Evolutionary conservation across 1,140 invertebrate genomes (phyloP).

Genomic region (Brachionus paranguensis): DNA sequence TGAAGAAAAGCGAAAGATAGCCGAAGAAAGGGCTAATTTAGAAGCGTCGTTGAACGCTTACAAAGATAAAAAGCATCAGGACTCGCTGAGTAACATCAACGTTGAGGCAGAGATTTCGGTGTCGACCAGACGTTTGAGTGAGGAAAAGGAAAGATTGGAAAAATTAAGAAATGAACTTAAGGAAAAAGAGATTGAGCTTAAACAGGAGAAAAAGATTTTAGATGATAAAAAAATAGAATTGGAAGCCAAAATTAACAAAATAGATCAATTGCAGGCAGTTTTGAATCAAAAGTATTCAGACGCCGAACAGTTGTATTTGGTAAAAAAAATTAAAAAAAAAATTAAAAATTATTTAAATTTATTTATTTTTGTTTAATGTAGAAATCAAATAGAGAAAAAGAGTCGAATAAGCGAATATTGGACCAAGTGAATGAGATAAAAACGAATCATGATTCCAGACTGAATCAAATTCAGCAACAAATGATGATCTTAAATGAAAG

Average conservation of each 20-base stretch:
- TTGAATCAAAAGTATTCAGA: slow-evolving; percentile 31
- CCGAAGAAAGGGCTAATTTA: slow-evolving; percentile 10
- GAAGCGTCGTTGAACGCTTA: slow-evolving; percentile 26
- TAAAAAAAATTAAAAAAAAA: neutral
- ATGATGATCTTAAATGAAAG: slow-evolving; percentile 12
- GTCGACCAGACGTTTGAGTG: neutral
- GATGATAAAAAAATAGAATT: slow-evolving; percentile 18
- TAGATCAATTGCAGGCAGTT: slow-evolving; percentile 7
- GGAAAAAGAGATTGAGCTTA: slow-evolving; percentile 28
- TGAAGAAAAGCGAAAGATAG: slow-evolving; percentile 35
- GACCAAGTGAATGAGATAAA: slow-evolving; percentile 31
- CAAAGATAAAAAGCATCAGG: slow-evolving; percentile 35
- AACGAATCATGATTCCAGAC: neutral
- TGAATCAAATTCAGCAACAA: slow-evolving; percentile 40
- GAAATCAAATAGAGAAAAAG: slow-evolving; percentile 37
- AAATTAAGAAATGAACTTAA: neutral
- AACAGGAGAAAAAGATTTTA: neutral
- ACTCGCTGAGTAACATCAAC: slow-evolving; percentile 23
- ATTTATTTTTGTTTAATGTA: neutral
- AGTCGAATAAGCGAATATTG: neutral
- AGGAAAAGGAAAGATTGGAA: slow-evolving; percentile 6
- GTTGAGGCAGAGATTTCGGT: slow-evolving; percentile 18
- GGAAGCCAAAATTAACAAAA: neutral
- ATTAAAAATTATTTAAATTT: neutral
- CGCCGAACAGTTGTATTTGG: neutral